Evolutionary conservation across 2,888 invertebrate genomes (phyloP).

Genomic region (Agrochola lychnidis): DNA sequence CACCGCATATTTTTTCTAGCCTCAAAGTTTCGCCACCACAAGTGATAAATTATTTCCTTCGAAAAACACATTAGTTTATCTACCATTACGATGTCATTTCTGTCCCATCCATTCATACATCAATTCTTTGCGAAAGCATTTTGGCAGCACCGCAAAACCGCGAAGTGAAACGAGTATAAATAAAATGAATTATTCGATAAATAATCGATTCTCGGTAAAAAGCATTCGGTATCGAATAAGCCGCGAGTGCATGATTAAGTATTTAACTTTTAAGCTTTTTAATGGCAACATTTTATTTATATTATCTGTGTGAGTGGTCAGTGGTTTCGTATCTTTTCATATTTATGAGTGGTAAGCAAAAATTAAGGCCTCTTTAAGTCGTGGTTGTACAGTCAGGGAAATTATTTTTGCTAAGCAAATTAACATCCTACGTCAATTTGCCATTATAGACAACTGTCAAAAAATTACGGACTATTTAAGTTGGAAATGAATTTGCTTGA

Average conservation of each 20-base stretch:
- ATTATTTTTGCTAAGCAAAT: neutral
- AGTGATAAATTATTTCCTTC: constrained; percentile 37
- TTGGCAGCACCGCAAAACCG: constrained; percentile 38
- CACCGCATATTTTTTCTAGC: neutral
- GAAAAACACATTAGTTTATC: constrained; percentile 39
- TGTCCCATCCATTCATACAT: constrained; percentile 35
- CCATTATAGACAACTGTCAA: neutral
- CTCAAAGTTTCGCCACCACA: neutral
- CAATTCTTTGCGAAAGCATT: constrained; percentile 51
- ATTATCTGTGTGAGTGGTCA: constrained; percentile 6
- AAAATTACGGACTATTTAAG: neutral
- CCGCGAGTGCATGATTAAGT: constrained; percentile 30
- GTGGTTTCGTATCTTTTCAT: neutral
- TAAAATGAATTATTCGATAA: constrained; percentile 36
- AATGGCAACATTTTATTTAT: constrained; percentile 12
- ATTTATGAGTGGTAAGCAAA: neutral
- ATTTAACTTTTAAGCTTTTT: constrained; percentile 33
- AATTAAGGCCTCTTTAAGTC: neutral
- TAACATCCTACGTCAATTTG: neutral
- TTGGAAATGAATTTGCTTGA: neutral
- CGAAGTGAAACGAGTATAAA: constrained; percentile 41
- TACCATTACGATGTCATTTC: constrained; percentile 29
- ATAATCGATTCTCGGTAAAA: constrained; percentile 40
- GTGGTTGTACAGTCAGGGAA: neutral
- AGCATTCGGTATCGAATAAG: constrained; percentile 34